phyloP scores from a whole-genome alignment of 2,113 vertebrate species.

The Callochromis pleurospilus region DNA sequence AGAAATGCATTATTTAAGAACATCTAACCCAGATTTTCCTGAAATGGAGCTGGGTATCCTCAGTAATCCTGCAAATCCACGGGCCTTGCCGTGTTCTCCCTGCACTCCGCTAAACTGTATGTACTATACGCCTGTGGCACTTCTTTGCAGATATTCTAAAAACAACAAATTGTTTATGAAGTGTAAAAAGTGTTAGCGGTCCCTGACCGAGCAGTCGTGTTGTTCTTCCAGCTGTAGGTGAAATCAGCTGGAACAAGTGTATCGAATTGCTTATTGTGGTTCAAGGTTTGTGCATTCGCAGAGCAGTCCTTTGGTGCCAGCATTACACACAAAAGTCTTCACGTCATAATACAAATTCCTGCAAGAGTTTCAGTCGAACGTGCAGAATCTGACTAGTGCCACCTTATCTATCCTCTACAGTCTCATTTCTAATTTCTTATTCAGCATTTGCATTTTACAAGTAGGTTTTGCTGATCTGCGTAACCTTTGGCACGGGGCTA shows the following conservation, averaged over 20 bases:
- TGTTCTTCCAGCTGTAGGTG: background rate
- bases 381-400: background rate
- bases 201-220: background rate
- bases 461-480: slow-evolving; percentile 20
- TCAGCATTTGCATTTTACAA: slow-evolving; percentile 50
- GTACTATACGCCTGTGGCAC: background rate
- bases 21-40: slow-evolving; percentile 9
- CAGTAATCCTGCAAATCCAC: slow-evolving; percentile 2
- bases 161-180: background rate
- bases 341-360: background rate
- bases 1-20: slow-evolving; percentile 34
- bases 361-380: background rate
- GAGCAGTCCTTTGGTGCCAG: background rate
- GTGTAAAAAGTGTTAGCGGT: background rate
- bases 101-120: background rate
- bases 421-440: slow-evolving; percentile 4
- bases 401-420: slow-evolving; percentile 19
- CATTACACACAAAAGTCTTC: background rate
- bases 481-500: slow-evolving; percentile 34
- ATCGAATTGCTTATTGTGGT: slow-evolving; percentile 23
- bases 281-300: background rate
- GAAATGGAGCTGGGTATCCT: slow-evolving; percentile 19
- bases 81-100: background rate
- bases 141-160: background rate
- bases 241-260: background rate